Conservation (phyloP, 2,888 invertebrate genomes). For the Hedychridium roseum region DNA sequence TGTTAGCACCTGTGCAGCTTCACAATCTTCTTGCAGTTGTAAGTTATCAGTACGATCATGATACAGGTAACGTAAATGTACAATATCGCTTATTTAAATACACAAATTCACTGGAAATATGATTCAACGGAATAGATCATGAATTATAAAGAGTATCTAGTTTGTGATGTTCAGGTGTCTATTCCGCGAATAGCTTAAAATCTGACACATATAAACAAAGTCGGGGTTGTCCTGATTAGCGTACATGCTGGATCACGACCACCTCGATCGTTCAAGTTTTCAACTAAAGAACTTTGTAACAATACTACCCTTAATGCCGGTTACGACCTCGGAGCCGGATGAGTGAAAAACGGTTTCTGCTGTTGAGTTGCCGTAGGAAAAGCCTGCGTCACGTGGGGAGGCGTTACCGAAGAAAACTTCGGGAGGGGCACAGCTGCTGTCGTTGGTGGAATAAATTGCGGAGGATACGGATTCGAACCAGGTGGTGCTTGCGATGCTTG, state of each 20-base stretch:
- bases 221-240: not conserved
- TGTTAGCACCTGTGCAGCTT: constrained; percentile 9
- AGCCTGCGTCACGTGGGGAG: constrained; percentile 33
- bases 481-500: constrained; percentile 57
- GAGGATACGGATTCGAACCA: constrained; percentile 60
- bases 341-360: constrained; percentile 48
- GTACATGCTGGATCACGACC: not conserved
- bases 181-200: constrained; percentile 4
- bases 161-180: not conserved
- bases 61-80: not conserved
- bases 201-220: constrained; percentile 1
- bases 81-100: not conserved
- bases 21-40: constrained; percentile 12
- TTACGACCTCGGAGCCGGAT: constrained; percentile 55
- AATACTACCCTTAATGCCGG: constrained; percentile 40
- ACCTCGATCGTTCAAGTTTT: constrained; percentile 12
- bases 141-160: constrained; percentile 9
- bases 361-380: constrained; percentile 32
- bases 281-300: constrained; percentile 32
- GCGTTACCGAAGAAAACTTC: constrained; percentile 35
- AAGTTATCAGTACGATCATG: constrained; percentile 1
- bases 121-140: constrained; percentile 16
- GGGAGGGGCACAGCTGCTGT: constrained; percentile 41
- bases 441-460: constrained; percentile 49
- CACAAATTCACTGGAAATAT: constrained; percentile 1